These are phyloP conservation scores for Hycleus phaleratus DNA, from an alignment of 1,140 invertebrate species.

Conservation along the genomic window DNA sequence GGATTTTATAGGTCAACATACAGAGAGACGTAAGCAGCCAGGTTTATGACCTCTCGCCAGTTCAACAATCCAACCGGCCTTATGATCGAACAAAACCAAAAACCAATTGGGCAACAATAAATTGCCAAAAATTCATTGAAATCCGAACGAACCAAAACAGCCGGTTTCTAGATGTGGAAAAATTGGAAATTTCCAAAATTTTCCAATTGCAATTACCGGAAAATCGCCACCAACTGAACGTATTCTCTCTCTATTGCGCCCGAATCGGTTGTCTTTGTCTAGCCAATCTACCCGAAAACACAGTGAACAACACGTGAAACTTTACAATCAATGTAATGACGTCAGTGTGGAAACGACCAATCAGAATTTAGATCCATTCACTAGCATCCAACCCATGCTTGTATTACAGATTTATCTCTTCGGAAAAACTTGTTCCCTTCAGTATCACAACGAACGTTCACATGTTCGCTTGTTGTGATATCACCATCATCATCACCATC, in stretches of 20 bases:
- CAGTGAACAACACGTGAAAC: conserved; percentile 36
- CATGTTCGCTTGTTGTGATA: conserved; percentile 18
- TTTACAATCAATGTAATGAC: conserved; percentile 44
- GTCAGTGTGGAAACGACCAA: conserved; percentile 40
- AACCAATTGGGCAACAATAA: no score
- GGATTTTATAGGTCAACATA: conserved; percentile 23
- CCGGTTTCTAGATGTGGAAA: no score
- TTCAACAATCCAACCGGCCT: conserved; percentile 18
- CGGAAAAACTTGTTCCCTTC: conserved; percentile 13
- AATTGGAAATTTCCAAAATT: no score
- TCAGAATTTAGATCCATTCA: conserved; percentile 39
- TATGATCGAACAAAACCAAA: no score
- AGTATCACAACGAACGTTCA: conserved; percentile 30
- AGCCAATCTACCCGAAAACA: no score
- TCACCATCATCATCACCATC: no score
- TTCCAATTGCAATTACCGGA: no score
- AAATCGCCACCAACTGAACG: no score
- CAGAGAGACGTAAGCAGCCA: conserved; percentile 14
- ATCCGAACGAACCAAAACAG: no score
- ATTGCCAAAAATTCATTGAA: no score
- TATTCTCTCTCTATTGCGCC: no score
- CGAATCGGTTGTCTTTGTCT: no score
- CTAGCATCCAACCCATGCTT: conserved; percentile 27
- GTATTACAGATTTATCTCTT: conserved; percentile 38
- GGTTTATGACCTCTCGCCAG: conserved; percentile 33